phyloP scores from a whole-genome alignment of 2,888 invertebrate species.

The Scaptomyza reducta region DNA sequence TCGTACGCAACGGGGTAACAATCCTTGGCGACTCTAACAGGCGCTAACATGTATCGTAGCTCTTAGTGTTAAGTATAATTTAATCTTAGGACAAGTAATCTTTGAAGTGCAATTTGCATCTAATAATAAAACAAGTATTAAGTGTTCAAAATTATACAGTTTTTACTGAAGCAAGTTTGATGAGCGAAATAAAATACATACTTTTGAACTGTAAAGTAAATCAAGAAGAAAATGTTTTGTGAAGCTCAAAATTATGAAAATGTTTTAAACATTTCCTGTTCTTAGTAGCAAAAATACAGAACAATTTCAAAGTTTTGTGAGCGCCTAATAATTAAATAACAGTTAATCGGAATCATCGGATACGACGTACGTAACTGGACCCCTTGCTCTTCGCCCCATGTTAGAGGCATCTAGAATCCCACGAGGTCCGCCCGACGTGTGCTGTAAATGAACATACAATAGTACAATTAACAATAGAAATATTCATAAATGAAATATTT shows the following conservation, averaged over 20 bases:
- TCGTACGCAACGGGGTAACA: constrained; percentile 23
- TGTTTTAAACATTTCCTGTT: too few relatives aligned
- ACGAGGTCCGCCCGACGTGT: constrained; percentile 24
- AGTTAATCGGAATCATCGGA: constrained; percentile 67
- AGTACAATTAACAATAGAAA: background rate
- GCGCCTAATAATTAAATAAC: background rate
- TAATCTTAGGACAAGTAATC: constrained; percentile 19
- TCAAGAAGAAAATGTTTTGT: too few relatives aligned
- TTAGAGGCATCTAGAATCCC: constrained; percentile 35
- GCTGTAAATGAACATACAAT: constrained; percentile 23
- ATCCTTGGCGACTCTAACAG: constrained; percentile 28
- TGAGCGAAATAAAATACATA: background rate
- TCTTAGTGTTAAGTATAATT: constrained; percentile 57
- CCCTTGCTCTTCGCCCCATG: constrained; percentile 20
- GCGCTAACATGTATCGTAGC: constrained; percentile 52
- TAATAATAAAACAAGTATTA: constrained; percentile 41
- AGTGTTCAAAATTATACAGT: constrained; percentile 10
- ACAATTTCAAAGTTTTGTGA: too few relatives aligned
- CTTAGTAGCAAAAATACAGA: too few relatives aligned
- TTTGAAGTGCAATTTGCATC: constrained; percentile 14
- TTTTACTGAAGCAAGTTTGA: background rate
- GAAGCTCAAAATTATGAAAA: too few relatives aligned
- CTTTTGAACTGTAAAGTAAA: background rate
- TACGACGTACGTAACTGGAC: constrained; percentile 29
- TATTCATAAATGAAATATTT: background rate